Conservation (phyloP, 2,888 invertebrate genomes). For the Rhingia campestris region DNA sequence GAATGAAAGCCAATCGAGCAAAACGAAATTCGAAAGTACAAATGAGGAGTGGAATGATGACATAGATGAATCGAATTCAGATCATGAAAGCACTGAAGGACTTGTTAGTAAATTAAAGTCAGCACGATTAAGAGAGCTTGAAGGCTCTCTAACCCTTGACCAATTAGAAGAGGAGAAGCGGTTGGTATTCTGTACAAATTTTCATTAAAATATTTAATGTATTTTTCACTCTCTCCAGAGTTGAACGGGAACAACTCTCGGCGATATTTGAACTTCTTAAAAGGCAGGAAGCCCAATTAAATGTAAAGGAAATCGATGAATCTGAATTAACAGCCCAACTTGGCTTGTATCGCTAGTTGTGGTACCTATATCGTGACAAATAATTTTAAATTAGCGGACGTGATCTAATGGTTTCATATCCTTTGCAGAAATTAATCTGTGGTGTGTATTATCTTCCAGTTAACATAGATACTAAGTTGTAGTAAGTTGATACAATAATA, state of each 20-base stretch:
- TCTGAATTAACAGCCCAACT: slow-evolving; percentile 81
- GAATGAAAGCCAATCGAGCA: slow-evolving; percentile 15
- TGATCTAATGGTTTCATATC: slow-evolving; percentile 56
- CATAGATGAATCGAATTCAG: slow-evolving; percentile 74
- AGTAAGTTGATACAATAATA: background rate
- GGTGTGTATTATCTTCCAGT: slow-evolving; percentile 59
- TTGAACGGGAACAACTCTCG: slow-evolving; percentile 82
- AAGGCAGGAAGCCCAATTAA: slow-evolving; percentile 82
- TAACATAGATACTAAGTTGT: slow-evolving; percentile 21
- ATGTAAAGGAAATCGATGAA: slow-evolving; percentile 81
- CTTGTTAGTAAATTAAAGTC: slow-evolving; percentile 78
- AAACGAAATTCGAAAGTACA: slow-evolving; percentile 1
- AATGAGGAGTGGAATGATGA: slow-evolving; percentile 75
- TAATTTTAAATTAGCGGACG: slow-evolving; percentile 17
- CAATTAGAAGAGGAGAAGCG: slow-evolving; percentile 78
- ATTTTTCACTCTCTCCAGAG: slow-evolving; percentile 75
- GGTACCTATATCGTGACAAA: slow-evolving; percentile 1
- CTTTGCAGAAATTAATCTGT: slow-evolving; percentile 41
- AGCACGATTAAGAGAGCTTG: slow-evolving; percentile 77
- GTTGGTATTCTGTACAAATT: slow-evolving; percentile 58
- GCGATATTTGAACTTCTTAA: slow-evolving; percentile 83
- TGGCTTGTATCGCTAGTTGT: slow-evolving; percentile 79
- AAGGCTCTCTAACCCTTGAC: slow-evolving; percentile 76
- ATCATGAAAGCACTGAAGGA: slow-evolving; percentile 50
- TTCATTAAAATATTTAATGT: background rate